phyloP scores from a whole-genome alignment of 2,797 vertebrate genomes.

The Microtus obscurus region DNA sequence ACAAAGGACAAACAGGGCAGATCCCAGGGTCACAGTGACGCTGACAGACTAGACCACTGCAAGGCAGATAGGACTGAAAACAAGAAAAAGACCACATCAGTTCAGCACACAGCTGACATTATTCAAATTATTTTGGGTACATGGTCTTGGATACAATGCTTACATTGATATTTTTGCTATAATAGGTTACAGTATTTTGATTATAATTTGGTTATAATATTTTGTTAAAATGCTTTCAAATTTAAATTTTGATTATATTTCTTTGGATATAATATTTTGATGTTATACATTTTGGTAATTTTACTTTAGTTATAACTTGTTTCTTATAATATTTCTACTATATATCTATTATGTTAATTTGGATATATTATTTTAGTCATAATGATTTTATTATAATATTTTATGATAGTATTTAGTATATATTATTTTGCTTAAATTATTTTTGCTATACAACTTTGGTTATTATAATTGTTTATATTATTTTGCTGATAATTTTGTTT shows the following conservation, averaged over 20 bases:
- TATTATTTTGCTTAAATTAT: background rate
- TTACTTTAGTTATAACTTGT: background rate
- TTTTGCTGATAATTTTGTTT: background rate
- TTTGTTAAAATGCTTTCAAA: no score
- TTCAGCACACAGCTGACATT: background rate
- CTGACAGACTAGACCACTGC: background rate
- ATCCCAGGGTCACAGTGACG: background rate
- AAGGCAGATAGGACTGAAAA: background rate
- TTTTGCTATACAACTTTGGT: background rate
- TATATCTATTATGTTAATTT: background rate
- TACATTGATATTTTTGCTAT: no score
- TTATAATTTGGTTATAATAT: background rate
- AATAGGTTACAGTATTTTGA: background rate
- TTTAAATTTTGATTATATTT: background rate
- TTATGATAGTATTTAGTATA: background rate
- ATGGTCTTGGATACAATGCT: no score
- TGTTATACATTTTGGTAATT: background rate
- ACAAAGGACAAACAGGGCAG: background rate
- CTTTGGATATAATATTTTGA: background rate
- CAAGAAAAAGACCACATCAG: background rate
- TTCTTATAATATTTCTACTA: background rate
- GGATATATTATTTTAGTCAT: background rate
- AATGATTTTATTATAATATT: background rate
- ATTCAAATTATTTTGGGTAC: background rate
- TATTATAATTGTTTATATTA: background rate